phyloP scores from a whole-genome alignment of 2,888 invertebrate species.

The Amblyjoppa fuscipennis region DNA sequence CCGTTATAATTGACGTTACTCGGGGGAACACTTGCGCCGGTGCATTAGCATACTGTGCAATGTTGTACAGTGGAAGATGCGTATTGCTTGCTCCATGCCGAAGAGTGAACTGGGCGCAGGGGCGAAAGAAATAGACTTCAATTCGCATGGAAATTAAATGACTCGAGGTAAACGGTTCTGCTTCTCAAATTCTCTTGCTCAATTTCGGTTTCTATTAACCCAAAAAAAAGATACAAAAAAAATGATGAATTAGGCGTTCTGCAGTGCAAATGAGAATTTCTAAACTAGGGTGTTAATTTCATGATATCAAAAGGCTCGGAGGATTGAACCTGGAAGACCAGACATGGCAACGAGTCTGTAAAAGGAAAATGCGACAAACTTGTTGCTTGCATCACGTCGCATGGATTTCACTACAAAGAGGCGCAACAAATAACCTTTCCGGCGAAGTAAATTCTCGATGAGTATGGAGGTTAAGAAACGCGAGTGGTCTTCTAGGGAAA shows the following conservation, averaged over 20 bases:
- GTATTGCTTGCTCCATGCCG: slow-evolving; percentile 15
- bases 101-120: neutral
- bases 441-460: neutral
- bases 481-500: neutral
- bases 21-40: slow-evolving; percentile 61
- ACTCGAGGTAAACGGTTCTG: slow-evolving; percentile 3
- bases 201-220: neutral
- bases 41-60: slow-evolving; percentile 61
- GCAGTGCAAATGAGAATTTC: neutral
- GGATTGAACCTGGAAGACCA: neutral
- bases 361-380: neutral
- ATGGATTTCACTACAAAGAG: neutral
- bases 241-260: neutral
- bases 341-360: too few species aligned
- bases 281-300: neutral
- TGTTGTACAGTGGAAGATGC: slow-evolving; percentile 37
- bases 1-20: slow-evolving; percentile 65
- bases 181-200: neutral
- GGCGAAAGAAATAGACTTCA: slow-evolving; percentile 23
- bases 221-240: neutral
- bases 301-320: neutral
- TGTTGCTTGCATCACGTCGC: neutral
- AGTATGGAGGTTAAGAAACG: neutral
- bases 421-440: too few species aligned
- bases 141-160: slow-evolving; percentile 60